phyloP scores from a whole-genome alignment of 2,797 vertebrate species.

The Allenopithecus nigroviridis region DNA sequence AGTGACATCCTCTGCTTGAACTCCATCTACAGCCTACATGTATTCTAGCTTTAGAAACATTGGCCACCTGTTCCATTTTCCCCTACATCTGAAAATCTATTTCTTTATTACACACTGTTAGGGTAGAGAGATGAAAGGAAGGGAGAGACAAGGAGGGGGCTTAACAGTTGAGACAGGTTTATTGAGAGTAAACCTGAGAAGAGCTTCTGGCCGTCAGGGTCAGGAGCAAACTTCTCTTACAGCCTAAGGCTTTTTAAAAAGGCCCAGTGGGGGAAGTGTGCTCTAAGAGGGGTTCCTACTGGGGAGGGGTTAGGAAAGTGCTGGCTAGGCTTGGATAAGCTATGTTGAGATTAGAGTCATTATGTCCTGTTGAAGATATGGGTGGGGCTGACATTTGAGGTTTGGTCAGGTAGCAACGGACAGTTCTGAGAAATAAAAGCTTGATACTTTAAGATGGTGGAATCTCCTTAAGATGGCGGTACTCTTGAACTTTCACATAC shows the following conservation, averaged over 20 bases:
- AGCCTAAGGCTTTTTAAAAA: not conserved
- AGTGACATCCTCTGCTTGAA: conserved; percentile 60
- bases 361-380: not conserved
- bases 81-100: conserved; percentile 19
- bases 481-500: not conserved
- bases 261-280: not conserved
- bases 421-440: not conserved
- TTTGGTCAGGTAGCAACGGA: not conserved
- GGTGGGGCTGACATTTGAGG: not conserved
- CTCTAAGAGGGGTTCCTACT: not conserved
- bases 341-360: not conserved
- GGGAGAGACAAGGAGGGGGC: not conserved
- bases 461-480: not conserved
- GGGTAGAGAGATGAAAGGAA: not conserved
- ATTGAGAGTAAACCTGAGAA: not conserved
- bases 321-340: not conserved
- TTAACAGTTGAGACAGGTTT: not conserved
- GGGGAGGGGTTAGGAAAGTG: not conserved
- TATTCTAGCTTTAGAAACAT: conserved; percentile 57
- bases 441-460: not conserved
- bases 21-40: conserved; percentile 47
- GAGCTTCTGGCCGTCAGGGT: not conserved
- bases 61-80: conserved; percentile 53
- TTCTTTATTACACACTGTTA: not conserved
- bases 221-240: not conserved